Base-by-base conservation (phyloP, 2,888 invertebrate genomes). In the Mystacides longicornis region DNA sequence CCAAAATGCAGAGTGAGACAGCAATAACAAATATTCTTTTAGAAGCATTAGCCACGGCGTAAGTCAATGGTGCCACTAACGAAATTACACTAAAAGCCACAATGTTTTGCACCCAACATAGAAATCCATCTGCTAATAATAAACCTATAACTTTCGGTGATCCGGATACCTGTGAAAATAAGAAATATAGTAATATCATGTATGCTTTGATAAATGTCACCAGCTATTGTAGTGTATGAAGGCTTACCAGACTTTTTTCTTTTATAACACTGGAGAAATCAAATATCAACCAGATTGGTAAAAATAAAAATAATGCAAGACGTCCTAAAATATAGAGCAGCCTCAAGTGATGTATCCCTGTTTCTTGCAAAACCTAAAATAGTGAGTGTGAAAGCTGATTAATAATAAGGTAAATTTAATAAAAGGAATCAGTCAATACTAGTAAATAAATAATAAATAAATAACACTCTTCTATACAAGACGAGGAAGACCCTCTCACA, bases 81-180 rank as follows among this genome's bases (percentile, higher is more conserved):
- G 92, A 90, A 63, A 98, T 79, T 53, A 97, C 88, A 64, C 91
- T 92, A 75, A 97, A 97, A 0, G 97, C 97, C 52, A 94, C 84
- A 65, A 95, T 86, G 68, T 96, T 98, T 74, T 97, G 97, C 63
- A 93, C 75, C 89, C 95, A 97, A 68, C 91, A 94, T 62, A 95
- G 81, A 53, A 89, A 76, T 16, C 95, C 96, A 72, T 95, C 95
- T 18, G 83, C 68, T 58, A 87, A 72, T 31, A 91, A 71, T 54
- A 90, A 71, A 2, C 79, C 76, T 53, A 84, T 65, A 33, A 83
- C 77, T 52, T 54, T 57, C 3, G 57, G 54, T 14, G 60, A 59
- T 21, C 55, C 58, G 2, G 59, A 57, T 21, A 31, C 47, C 60
- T 60, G 53, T 33, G 42, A 49, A 49, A 31, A 53, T 45, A 16